Conservation (phyloP, 2,888 invertebrate species). For the Phytoseiulus persimilis region DNA sequence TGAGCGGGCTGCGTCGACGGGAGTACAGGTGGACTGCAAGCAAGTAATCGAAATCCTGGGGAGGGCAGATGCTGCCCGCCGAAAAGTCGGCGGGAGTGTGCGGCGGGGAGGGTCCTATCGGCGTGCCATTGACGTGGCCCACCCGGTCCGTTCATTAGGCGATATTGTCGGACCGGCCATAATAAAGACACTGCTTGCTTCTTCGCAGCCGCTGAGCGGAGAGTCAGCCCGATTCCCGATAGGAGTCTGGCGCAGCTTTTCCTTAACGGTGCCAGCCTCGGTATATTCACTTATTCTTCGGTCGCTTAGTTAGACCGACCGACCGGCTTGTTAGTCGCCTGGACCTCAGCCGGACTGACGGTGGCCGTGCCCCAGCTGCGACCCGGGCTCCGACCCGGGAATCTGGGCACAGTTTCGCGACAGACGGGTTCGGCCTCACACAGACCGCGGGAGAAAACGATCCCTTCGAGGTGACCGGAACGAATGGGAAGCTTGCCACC, state of each 20-base stretch:
- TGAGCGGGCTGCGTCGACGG: background rate
- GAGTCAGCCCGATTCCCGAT: background rate
- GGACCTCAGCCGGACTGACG: too few species aligned
- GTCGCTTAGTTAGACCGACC: too few species aligned
- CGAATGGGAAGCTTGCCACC: too few species aligned
- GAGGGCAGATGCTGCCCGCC: background rate
- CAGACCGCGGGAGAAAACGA: too few species aligned
- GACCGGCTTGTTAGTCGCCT: too few species aligned
- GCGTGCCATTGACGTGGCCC: constrained; percentile 5
- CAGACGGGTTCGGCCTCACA: too few species aligned
- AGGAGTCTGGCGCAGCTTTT: background rate
- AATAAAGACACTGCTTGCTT: constrained; percentile 5
- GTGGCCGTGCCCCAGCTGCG: too few species aligned
- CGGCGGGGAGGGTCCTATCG: background rate
- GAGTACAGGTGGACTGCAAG: background rate
- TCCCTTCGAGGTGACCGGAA: too few species aligned
- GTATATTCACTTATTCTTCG: background rate
- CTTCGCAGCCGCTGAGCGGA: background rate
- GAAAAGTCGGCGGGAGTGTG: background rate
- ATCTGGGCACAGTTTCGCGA: too few species aligned
- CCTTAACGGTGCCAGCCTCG: background rate
- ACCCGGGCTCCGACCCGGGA: too few species aligned
- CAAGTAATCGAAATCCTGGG: background rate
- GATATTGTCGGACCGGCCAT: constrained; percentile 5
- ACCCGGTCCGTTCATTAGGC: constrained; percentile 5